Evolutionary conservation across 1,140 invertebrate genomes (phyloP), one percentile per base, ranked within the genome.

Genomic region (Zaprionus inermis): DNA sequence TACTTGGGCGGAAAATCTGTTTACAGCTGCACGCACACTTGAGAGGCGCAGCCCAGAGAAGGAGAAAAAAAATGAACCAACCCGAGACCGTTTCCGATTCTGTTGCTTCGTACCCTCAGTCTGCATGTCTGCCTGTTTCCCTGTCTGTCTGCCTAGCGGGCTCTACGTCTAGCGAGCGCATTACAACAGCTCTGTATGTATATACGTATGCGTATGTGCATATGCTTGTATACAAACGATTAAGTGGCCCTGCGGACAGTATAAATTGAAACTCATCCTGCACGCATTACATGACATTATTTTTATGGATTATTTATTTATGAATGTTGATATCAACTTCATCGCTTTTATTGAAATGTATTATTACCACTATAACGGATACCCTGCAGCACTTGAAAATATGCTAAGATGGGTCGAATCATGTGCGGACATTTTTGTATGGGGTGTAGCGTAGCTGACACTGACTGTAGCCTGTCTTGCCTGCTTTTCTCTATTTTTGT

Each of bases 1-100:
- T 81, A 84, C 72, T 88, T 91, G 59, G 88, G 88, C 82, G 78
- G 80, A 91, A 91, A 91, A 91, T 91, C 88, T 88, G 83, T 91
- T 91, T 91, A 90, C 88, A 90, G 88, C 88, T 90, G 82, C 79
- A 88, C 84, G 84, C 84, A 88, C 84, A 89, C 78, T 84, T 79
- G 72, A 89, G 73, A 73, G 72, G 38, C 36, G 34, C 64, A 66
- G 64, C 36, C 49, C 52, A 52, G 52, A 64, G 28, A 63, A 60
- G 67, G n/a, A 16, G n/a, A 57, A 58, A 34, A 65, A 61, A 55
- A 78, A 49, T 61, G 49, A 59, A n/a, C 41, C 57, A 64, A 20
- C 34, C 34, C 66, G 55, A 52, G 24, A 59, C 41, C 59, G 61
- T 51, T 38, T 56, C 56, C 58, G 69, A 66, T 65, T 58, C 16